A percentile compares a stretch with the other conserved stretches of the same genome.
These are phyloP conservation scores for Nothobranchius kuhntae DNA, from an alignment of 2,113 vertebrate species.

Conservation along the genomic window DNA sequence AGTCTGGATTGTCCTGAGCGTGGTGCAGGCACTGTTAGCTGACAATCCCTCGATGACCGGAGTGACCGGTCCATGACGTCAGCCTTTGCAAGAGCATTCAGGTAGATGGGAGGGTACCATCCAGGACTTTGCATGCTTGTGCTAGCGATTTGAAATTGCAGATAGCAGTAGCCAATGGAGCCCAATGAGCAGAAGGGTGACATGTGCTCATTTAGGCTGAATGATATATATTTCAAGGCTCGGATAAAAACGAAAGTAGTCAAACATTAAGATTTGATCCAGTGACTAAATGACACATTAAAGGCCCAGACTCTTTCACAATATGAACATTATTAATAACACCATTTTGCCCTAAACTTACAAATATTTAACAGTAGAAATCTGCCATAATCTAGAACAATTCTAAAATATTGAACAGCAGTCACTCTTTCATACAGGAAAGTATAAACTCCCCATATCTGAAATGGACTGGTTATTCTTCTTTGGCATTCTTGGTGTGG, in stretches of 20 bases:
- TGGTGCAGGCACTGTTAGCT: too few relatives aligned
- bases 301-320: slow-evolving; percentile 38
- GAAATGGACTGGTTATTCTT: slow-evolving; percentile 26
- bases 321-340: not conserved
- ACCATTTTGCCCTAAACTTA: too few relatives aligned
- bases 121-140: too few relatives aligned
- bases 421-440: slow-evolving; percentile 11
- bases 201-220: not conserved
- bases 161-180: too few relatives aligned
- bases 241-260: slow-evolving; percentile 10
- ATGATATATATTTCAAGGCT: slow-evolving; percentile 15
- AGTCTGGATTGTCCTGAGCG: too few relatives aligned
- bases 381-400: slow-evolving; percentile 20
- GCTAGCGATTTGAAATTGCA: too few relatives aligned
- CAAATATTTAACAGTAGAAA: slow-evolving; percentile 5
- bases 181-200: too few relatives aligned
- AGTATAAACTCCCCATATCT: slow-evolving; percentile 15
- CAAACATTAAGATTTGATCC: slow-evolving; percentile 1
- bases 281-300: slow-evolving; percentile 42
- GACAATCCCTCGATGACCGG: too few relatives aligned
- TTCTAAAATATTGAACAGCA: slow-evolving; percentile 19
- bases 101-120: too few relatives aligned
- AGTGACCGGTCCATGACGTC: too few relatives aligned
- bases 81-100: too few relatives aligned
- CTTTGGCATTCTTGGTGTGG: slow-evolving; percentile 49